phyloP scores from a whole-genome alignment of 2,888 invertebrate genomes.

The Megastigmus dorsalis region DNA sequence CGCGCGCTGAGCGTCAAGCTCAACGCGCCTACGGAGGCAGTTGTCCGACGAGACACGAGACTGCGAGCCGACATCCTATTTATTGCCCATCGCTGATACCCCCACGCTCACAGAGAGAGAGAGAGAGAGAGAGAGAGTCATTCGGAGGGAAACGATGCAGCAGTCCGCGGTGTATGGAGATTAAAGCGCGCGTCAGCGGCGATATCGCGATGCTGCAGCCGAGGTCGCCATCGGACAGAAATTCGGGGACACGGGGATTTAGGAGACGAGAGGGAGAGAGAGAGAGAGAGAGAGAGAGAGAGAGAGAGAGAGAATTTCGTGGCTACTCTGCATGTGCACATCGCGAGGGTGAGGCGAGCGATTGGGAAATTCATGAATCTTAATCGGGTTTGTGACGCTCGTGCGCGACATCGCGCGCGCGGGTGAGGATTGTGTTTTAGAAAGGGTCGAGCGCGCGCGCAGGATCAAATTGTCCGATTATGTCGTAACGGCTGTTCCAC shows the following conservation, averaged over 20 bases:
- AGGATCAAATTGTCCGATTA: slow-evolving; percentile 51
- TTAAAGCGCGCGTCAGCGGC: slow-evolving; percentile 5
- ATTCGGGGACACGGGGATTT: slow-evolving; percentile 28
- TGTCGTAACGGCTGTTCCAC: slow-evolving; percentile 8
- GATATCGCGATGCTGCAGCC: background rate
- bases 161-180: background rate
- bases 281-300: too few relatives aligned
- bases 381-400: slow-evolving; percentile 48
- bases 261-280: background rate
- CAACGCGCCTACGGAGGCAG: background rate
- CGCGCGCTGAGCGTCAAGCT: background rate
- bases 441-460: too few relatives aligned
- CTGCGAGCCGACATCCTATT: too few relatives aligned
- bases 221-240: background rate
- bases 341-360: too few relatives aligned
- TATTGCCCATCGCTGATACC: background rate
- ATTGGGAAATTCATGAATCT: slow-evolving; percentile 49
- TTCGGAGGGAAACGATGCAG: too few relatives aligned
- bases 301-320: too few relatives aligned
- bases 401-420: background rate
- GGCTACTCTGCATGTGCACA: too few relatives aligned
- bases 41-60: too few relatives aligned
- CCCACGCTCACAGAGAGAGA: too few relatives aligned
- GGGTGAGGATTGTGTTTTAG: slow-evolving; percentile 9
- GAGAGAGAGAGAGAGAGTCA: too few relatives aligned